Evolutionary conservation across 2,113 vertebrate species (phyloP).

Genomic region (Oreochromis tanganicae): DNA sequence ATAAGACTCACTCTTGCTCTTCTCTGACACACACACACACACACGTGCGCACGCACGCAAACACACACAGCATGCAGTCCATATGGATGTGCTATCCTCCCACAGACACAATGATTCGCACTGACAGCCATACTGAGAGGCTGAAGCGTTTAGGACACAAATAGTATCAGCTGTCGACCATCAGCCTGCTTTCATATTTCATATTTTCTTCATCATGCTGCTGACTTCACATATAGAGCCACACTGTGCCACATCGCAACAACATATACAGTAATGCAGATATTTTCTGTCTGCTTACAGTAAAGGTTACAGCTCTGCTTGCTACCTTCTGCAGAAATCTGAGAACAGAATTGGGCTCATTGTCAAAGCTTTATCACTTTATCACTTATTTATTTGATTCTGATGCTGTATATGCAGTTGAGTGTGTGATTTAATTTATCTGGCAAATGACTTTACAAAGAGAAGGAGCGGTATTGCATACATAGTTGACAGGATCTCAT

Average conservation of each 20-base stretch:
- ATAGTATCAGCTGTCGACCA: slow-evolving; percentile 46
- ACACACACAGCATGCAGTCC: slow-evolving; percentile 26
- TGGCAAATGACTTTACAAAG: neutral
- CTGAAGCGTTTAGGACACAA: slow-evolving; percentile 41
- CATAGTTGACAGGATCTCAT: neutral
- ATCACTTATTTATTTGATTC: neutral
- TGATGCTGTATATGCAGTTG: neutral
- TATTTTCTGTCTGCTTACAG: neutral
- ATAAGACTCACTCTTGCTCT: neutral
- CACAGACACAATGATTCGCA: slow-evolving; percentile 42
- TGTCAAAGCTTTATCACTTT: neutral
- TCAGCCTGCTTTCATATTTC: slow-evolving; percentile 5
- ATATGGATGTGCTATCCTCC: slow-evolving; percentile 54
- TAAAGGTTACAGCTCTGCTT: neutral
- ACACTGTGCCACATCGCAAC: neutral
- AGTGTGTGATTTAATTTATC: neutral
- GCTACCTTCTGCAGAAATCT: neutral
- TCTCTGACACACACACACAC: neutral
- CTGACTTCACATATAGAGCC: neutral
- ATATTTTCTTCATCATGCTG: neutral
- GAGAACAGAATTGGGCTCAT: neutral
- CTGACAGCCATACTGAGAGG: slow-evolving; percentile 44
- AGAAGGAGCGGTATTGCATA: neutral
- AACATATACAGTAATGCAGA: neutral
- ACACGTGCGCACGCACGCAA: neutral